Evolutionary conservation across 2,113 vertebrate species (phyloP), one percentile per base, ranked within the genome.

Genomic region (Apteryx mantelli): DNA sequence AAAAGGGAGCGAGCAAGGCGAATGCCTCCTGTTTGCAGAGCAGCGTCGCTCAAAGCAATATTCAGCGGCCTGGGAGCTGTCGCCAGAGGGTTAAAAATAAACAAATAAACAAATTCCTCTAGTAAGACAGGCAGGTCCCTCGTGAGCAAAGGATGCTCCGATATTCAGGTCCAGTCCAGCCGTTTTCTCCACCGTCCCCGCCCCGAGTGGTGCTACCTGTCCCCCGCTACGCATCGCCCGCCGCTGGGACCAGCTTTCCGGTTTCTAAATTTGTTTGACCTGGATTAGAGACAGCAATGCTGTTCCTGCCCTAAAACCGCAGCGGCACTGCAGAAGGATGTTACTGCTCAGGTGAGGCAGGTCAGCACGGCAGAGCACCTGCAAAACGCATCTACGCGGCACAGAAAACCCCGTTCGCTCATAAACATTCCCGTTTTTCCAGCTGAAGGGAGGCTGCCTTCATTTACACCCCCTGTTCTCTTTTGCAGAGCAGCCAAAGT

Each of bases 121-220:
- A 1, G 18, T 13, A 10, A 36, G 42, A 34, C 19, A 34, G 17
- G 17, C 17, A 60, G 56, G 56, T 34, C 32, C 56, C 32, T 30
- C 56, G 16, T 11, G 25, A n/a, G 28, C 4, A 9, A 44, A 71
- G 50, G 32, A 28, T 36, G 36, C 5, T 2, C 6, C 0, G 2
- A 13, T 1, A 25, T 6, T 11, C 9, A 52, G 76, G 58, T 77
- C 42, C 50, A 22, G 3, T 2, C 38, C 0, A 2, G 64, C 18
- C 0, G 0, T 13, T 38, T 63, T 40, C 24, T 52, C 48, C 19
- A 21, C 61, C 24, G 55, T 46, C n/a, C 25, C 22, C 65, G 15
- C 15, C 42, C 55, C 48, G 36, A 17, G 0, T 3, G 70, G 32
- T 36, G 77, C 65, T 86, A 42, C 34, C 70, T 0, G 3, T 7